Conservation (phyloP, 2,113 vertebrate genomes). For the Oenanthe melanoleuca region DNA sequence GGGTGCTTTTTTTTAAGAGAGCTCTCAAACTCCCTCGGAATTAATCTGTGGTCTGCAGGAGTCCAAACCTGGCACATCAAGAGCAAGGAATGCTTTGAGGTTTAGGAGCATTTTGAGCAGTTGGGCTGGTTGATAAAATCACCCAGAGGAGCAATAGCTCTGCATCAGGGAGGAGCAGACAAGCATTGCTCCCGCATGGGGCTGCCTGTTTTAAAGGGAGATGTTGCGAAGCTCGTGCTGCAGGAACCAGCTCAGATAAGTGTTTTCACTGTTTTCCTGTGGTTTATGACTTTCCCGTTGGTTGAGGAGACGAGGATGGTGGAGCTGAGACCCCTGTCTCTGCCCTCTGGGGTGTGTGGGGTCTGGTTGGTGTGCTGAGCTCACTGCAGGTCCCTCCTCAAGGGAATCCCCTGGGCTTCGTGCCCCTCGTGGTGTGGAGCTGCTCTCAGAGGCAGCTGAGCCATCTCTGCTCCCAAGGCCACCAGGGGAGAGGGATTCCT, state of each 20-base stretch:
- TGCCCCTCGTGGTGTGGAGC: fast-evolving
- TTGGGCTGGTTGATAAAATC: not conserved
- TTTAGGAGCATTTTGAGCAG: not conserved
- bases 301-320: fast-evolving
- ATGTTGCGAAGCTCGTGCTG: not conserved
- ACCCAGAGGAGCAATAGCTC: not conserved
- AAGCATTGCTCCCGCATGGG: not conserved
- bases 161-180: not conserved
- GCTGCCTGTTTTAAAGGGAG: not conserved
- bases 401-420: fast-evolving
- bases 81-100: not conserved
- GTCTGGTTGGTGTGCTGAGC: not conserved
- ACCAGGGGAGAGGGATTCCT: not conserved
- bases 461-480: fast-evolving
- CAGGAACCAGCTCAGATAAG: fast-evolving
- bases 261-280: not conserved
- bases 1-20: not conserved
- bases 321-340: not conserved
- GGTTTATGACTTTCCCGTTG: not conserved
- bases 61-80: not conserved
- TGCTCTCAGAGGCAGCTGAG: not conserved
- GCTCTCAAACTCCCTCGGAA: not conserved
- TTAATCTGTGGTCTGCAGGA: not conserved
- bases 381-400: not conserved
- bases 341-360: fast-evolving